Percentiles rank a stretch among this genome's conserved stretches.
phyloP scores from a whole-genome alignment of 2,888 invertebrate species.

The Heliconius erato region DNA sequence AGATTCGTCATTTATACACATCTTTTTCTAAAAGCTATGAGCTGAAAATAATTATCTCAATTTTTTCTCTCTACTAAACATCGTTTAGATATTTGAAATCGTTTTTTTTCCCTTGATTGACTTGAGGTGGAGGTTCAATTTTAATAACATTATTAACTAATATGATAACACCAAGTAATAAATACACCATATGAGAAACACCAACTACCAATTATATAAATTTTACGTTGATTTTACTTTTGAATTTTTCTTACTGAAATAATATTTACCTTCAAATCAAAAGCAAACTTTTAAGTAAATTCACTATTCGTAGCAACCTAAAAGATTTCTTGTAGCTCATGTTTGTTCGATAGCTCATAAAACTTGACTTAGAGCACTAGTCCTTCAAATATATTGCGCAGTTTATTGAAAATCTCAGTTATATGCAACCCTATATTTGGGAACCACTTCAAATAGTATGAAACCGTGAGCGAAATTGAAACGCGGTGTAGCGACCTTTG shows the following conservation, averaged over 20 bases:
- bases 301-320: not conserved
- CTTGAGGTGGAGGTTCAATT: no score
- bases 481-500: conserved; percentile 30
- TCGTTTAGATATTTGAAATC: no score
- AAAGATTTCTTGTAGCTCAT: conserved; percentile 39
- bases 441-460: conserved; percentile 68
- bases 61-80: no score
- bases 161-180: not conserved
- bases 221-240: not conserved
- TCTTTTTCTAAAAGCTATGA: no score
- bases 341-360: conserved; percentile 64
- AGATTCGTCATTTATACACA: no score
- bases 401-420: conserved; percentile 73
- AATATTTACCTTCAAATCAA: conserved; percentile 6
- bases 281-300: conserved; percentile 9
- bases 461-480: conserved; percentile 64
- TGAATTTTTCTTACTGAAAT: not conserved
- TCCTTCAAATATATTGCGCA: conserved; percentile 70
- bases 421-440: conserved; percentile 70
- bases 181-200: not conserved
- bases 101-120: no score
- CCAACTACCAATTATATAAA: not conserved
- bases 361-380: conserved; percentile 73
- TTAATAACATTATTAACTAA: no score
- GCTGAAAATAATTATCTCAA: no score